Evolutionary conservation across 2,797 vertebrate genomes (phyloP).

Genomic region (Poecilia velifera): DNA sequence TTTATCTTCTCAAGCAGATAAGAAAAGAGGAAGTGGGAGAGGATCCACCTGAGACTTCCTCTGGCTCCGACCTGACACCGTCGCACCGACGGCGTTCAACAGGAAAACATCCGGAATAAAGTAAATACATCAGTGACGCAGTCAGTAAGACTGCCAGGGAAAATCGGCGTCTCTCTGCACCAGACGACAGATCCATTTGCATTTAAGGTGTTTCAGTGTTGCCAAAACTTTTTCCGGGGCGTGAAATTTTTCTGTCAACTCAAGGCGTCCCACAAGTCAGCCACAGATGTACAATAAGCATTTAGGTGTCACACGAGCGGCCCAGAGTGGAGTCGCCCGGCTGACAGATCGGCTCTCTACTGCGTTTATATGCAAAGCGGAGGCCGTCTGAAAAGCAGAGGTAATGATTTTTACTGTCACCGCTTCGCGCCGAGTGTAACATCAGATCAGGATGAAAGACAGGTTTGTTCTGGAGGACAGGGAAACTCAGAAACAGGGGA

Average conservation of each 20-base stretch:
- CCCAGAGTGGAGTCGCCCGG: constrained; percentile 6
- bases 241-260: constrained; percentile 17
- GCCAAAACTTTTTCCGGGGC: constrained; percentile 21
- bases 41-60: constrained; percentile 47
- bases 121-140: constrained; percentile 23
- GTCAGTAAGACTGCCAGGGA: constrained; percentile 21
- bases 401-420: constrained; percentile 45
- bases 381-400: neutral
- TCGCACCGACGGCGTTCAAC: constrained; percentile 22
- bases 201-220: constrained; percentile 31
- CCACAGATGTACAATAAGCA: constrained; percentile 13
- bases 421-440: constrained; percentile 27
- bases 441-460: constrained; percentile 17
- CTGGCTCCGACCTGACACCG: constrained; percentile 2
- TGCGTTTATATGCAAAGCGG: constrained; percentile 63
- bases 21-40: constrained; percentile 18
- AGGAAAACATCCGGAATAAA: neutral
- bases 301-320: constrained; percentile 31
- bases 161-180: constrained; percentile 23
- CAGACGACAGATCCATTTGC: constrained; percentile 9
- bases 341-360: constrained; percentile 47
- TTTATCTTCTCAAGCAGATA: constrained; percentile 56
- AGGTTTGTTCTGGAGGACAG: constrained; percentile 13
- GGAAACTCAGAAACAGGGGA: constrained; percentile 31
- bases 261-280: constrained; percentile 21